Evolutionary conservation across 2,888 invertebrate species (phyloP).

Genomic region (Lutraria lutraria): DNA sequence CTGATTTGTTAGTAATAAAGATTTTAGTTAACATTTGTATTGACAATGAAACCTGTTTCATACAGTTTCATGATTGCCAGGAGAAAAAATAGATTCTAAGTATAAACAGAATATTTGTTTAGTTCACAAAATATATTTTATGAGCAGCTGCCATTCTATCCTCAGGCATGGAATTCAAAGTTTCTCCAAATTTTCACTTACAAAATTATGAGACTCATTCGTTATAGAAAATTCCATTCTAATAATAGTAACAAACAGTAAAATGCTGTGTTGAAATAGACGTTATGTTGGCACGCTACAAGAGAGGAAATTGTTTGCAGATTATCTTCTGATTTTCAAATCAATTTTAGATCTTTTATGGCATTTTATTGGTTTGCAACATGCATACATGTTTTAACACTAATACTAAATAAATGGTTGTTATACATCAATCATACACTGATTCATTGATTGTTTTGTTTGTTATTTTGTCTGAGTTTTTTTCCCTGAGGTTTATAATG

Average conservation of each 20-base stretch:
- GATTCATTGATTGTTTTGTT: too few species aligned
- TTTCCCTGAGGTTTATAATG: too few species aligned
- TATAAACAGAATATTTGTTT: neutral
- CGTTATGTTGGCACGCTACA: slow-evolving; percentile 6
- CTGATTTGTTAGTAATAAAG: neutral
- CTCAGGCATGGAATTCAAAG: neutral
- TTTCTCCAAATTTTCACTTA: slow-evolving; percentile 2
- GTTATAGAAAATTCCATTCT: slow-evolving; percentile 2
- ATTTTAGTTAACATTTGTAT: neutral
- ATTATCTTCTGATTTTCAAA: neutral
- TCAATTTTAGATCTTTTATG: neutral
- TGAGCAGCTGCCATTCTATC: neutral
- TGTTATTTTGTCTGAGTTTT: too few species aligned
- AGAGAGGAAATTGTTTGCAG: slow-evolving; percentile 13
- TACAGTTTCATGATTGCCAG: neutral
- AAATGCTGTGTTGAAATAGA: neutral
- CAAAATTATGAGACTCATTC: neutral
- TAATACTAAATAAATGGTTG: too few species aligned
- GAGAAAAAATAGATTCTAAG: neutral
- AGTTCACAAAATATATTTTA: neutral
- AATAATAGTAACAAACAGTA: slow-evolving; percentile 2
- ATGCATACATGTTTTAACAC: too few species aligned
- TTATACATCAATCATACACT: too few species aligned
- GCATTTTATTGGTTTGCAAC: neutral
- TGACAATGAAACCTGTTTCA: slow-evolving; percentile 16